phyloP scores from a whole-genome alignment of 2,113 vertebrate genomes.

The Daboia siamensis region DNA sequence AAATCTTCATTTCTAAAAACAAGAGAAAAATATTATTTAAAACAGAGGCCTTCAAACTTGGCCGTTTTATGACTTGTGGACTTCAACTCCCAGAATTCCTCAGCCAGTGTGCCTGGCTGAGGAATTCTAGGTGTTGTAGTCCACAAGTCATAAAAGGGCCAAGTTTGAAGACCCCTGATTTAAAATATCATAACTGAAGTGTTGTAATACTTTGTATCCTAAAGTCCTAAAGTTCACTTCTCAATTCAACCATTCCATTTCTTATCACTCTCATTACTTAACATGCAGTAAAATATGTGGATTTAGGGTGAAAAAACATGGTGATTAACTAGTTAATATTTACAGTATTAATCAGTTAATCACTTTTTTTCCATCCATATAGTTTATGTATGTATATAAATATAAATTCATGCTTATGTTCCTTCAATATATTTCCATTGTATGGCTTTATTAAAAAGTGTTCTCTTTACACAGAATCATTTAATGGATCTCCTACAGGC shows the following conservation, averaged over 20 bases:
- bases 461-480: conserved; percentile 78
- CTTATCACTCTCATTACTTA: neutral
- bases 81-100: too few species aligned
- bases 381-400: neutral
- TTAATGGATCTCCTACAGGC: conserved; percentile 94
- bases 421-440: neutral
- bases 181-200: neutral
- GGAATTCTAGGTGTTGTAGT: too few species aligned
- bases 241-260: neutral
- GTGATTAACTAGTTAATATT: neutral
- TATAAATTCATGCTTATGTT: neutral
- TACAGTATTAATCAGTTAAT: neutral
- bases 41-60: too few species aligned
- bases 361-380: neutral
- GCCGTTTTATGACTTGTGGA: too few species aligned
- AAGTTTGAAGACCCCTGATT: too few species aligned
- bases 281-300: neutral
- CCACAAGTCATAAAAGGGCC: too few species aligned
- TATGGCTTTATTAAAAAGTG: neutral
- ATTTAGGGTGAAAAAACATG: neutral
- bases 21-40: neutral
- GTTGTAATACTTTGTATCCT: neutral
- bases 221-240: neutral
- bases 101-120: too few species aligned
- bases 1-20: neutral